A percentile compares a stretch with the other conserved stretches of the same genome.
These are phyloP conservation scores for Balanococcus diminutus DNA, from an alignment of 2,888 invertebrate genomes.

Conservation along the genomic window DNA sequence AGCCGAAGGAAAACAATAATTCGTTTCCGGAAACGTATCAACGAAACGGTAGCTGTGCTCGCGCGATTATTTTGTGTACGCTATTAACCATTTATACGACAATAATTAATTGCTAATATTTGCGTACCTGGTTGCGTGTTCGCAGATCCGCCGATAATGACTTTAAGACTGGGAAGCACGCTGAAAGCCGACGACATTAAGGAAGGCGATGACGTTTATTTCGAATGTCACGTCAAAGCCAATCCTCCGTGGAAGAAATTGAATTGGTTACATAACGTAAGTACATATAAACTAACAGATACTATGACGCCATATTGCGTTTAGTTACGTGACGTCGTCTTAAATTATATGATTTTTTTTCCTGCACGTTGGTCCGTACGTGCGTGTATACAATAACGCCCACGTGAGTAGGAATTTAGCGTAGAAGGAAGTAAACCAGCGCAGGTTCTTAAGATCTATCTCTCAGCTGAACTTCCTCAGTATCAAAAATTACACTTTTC, in stretches of 20 bases:
- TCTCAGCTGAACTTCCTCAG: too few relatives aligned
- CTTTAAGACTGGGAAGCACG: slow-evolving; percentile 80
- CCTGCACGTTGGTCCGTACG: neutral
- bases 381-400: neutral
- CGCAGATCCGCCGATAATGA: slow-evolving; percentile 84
- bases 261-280: slow-evolving; percentile 86
- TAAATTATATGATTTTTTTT: slow-evolving; percentile 21
- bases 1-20: slow-evolving; percentile 8
- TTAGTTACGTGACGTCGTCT: slow-evolving; percentile 18
- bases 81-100: neutral
- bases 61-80: neutral
- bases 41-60: neutral
- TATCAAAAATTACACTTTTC: too few relatives aligned
- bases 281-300: slow-evolving; percentile 63
- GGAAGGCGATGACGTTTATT: slow-evolving; percentile 90
- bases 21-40: neutral
- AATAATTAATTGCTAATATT: slow-evolving; percentile 1
- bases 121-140: slow-evolving; percentile 58
- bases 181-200: slow-evolving; percentile 86
- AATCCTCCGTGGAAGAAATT: slow-evolving; percentile 85
- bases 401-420: neutral
- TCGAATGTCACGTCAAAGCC: slow-evolving; percentile 89
- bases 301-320: slow-evolving; percentile 31
- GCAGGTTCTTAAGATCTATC: too few relatives aligned
- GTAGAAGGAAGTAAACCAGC: too few relatives aligned